A percentile compares a stretch with the other conserved stretches of the same genome.
phyloP scores from a whole-genome alignment of 2,797 vertebrate genomes.

The Tragelaphus oryx region DNA sequence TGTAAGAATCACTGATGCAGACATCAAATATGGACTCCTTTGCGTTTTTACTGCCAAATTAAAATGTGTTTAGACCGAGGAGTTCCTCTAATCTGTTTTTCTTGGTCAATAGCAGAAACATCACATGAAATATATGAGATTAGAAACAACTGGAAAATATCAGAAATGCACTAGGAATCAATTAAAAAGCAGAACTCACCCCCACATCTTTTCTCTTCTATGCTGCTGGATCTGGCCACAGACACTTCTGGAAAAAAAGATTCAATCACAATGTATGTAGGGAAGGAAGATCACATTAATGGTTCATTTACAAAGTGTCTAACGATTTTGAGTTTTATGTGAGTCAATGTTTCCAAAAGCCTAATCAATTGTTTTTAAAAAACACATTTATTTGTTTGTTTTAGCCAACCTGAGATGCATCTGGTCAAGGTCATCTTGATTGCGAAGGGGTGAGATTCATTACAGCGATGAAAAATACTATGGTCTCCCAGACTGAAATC shows the following conservation, averaged over 20 bases:
- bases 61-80: background rate
- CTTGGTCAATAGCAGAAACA: background rate
- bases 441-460: background rate
- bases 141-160: background rate
- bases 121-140: background rate
- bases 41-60: accelerated
- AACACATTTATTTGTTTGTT: background rate
- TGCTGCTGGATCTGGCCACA: conserved; percentile 93
- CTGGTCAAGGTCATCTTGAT: background rate
- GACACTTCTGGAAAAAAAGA: conserved; percentile 89
- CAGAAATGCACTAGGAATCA: background rate
- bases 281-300: background rate
- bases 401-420: background rate
- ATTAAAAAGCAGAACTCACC: conserved; percentile 80
- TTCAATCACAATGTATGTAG: background rate
- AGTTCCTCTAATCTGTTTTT: background rate
- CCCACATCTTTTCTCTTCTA: conserved; percentile 93
- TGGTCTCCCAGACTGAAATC: background rate
- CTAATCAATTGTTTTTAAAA: background rate
- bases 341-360: background rate
- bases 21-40: background rate
- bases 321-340: background rate
- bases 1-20: background rate
- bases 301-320: background rate
- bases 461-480: background rate